Base-by-base conservation (phyloP, 1,140 invertebrate genomes). In the Polyergus mexicanus region DNA sequence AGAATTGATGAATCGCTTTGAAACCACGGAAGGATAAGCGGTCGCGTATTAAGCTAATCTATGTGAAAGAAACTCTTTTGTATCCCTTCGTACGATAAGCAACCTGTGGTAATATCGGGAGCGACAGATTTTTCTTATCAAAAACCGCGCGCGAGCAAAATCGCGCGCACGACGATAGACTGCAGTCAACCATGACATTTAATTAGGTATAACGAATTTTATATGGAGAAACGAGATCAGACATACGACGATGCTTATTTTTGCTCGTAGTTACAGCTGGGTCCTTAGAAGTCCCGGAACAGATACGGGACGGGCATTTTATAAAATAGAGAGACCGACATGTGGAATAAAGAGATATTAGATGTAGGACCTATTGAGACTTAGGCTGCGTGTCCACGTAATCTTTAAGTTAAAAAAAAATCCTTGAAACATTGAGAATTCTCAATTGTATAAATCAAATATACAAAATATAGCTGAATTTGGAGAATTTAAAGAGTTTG, bases 161-260 rank as follows among this genome's bases (percentile, higher is more conserved):
- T 75, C 47, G 63, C 63, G 41, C 25, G 47, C 13, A 60, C 38
- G 41, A 85, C 74, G 75, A 58, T 89, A 88, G 78, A 90, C 80
- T 85, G 85, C 86, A 60, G 66, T 80, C 51, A 54, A 71, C 83
- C 83, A 89, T 89, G 88, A 89, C 83, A 85, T 41, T 84, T 83
- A 84, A 89, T 68, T 86, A 88, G 75, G n/a, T 85, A n/a, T 89
- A 87, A 74, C 54, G 63, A 86, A 91, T 87, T 90, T 90, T 89
- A 66, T 86, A 85, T 78, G 62, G 35, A 60, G 66, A 86, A 76
- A 63, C 13, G 8, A 35, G 68, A 47, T 38, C 77, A 25, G 38
- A 16, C 62, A 60, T 51, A 41, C 47, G 74, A 63, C 32, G 44
- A 84, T 65, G 62, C 87, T 87, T 88, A 88, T 74, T 76, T 85